Conservation (phyloP, 2,113 vertebrate genomes). For the Cheirogaleus medius region DNA sequence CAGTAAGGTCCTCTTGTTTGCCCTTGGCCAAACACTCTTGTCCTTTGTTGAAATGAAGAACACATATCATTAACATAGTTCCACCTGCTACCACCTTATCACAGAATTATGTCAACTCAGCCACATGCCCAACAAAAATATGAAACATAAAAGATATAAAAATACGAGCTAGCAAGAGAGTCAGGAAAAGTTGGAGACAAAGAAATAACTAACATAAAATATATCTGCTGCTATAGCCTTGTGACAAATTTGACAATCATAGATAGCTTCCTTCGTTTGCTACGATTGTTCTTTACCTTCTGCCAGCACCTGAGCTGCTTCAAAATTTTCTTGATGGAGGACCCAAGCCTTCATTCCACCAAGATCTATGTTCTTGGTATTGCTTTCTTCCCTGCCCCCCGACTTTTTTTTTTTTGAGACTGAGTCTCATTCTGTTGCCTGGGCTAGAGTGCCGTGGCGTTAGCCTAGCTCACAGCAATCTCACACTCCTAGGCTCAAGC, state of each 20-base stretch:
- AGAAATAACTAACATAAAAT: background rate
- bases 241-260: background rate
- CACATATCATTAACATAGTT: background rate
- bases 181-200: background rate
- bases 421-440: too few species aligned
- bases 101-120: background rate
- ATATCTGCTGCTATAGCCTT: background rate
- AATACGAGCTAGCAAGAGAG: background rate
- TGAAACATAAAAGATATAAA: background rate
- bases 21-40: background rate
- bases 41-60: conserved; percentile 8
- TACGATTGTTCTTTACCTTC: background rate
- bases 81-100: background rate
- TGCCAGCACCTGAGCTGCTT: background rate
- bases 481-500: too few species aligned
- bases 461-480: too few species aligned
- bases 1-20: background rate
- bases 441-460: too few species aligned
- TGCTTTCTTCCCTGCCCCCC: background rate
- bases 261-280: background rate
- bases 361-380: background rate
- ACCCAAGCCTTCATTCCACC: background rate
- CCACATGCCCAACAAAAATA: background rate
- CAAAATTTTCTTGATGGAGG: background rate
- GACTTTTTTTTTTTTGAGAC: too few species aligned